Base-by-base conservation (phyloP, 2,888 invertebrate species). In the Dryadula phaetusa region DNA sequence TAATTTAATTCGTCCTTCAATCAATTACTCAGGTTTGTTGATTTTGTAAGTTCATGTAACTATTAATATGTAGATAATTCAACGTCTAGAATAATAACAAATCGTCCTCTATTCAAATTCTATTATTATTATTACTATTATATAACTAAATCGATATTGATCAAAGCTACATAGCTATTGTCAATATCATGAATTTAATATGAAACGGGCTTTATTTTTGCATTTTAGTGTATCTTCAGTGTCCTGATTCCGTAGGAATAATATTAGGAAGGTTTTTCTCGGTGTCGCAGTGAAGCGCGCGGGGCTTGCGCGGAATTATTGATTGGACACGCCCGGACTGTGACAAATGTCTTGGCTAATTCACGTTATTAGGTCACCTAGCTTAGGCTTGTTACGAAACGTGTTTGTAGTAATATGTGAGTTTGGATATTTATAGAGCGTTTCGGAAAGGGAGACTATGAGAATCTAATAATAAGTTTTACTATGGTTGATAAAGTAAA, bases 241-340 rank as follows among this genome's bases (percentile, higher is more conserved):
- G 40, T 64, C 49, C 42, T 28, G 25, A 64, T 18, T 46, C 22
- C 25, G 47, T 40, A 47, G 44, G 46, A 42, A 49, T 49, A 56
- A 40, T 34, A 58, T 47, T 63, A 52, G 58, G 58, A 40, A 40
- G 69, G 69, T 62, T 63, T 64, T 61, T 54, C 62, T 56, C 42
- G 32, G 64, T 69, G 71, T 67, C 67, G 69, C 64, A 54, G 69
- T 20, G 68, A 46, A 49, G 56, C 28, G 66, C 62, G 69, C 64
- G 70, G 72, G 72, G 73, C 74, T 69, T 79, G 79, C 79, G 79
- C 79, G 78, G 72, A 79, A 76, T 64, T 79, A 79, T 79, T 77
- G 79, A 79, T 79, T 72, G 74, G 72, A 65, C 76, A 72, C 73
- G 73, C 74, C 74, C 75, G 74, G 70, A 56, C 62, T 62, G 76